Conservation (phyloP, 1,140 invertebrate species). For the Aphidius ervi region DNA sequence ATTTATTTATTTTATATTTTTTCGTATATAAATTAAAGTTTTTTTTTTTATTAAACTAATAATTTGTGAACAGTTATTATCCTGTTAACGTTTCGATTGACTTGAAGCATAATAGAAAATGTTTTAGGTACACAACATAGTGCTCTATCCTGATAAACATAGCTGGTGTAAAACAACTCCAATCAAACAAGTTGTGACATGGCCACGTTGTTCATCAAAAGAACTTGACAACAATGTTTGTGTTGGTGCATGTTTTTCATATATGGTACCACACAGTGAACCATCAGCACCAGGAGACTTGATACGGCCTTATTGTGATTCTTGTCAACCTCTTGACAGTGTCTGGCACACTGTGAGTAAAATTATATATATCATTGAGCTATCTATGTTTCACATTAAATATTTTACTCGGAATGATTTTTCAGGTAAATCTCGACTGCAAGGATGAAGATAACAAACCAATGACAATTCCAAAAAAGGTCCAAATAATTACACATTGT, state of each 20-base stretch:
- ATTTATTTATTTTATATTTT: slow-evolving; percentile 20
- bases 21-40: neutral
- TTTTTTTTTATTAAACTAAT: slow-evolving; percentile 4
- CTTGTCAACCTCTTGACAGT: slow-evolving; percentile 61
- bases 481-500: slow-evolving; percentile 64
- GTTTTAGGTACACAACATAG: slow-evolving; percentile 64
- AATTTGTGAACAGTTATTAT: too few relatives aligned
- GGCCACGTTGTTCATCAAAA: slow-evolving; percentile 58
- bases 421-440: slow-evolving; percentile 58
- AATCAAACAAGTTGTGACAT: slow-evolving; percentile 63
- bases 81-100: too few relatives aligned
- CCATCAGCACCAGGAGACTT: slow-evolving; percentile 64
- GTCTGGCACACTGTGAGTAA: slow-evolving; percentile 60
- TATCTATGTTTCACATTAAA: neutral
- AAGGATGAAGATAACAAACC: slow-evolving; percentile 54
- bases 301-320: slow-evolving; percentile 65
- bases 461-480: slow-evolving; percentile 57
- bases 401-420: neutral
- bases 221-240: slow-evolving; percentile 68
- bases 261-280: slow-evolving; percentile 64
- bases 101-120: neutral
- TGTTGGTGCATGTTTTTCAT: slow-evolving; percentile 67
- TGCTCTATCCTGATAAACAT: slow-evolving; percentile 64
- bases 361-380: neutral
- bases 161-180: slow-evolving; percentile 67